phyloP scores from a whole-genome alignment of 2,797 vertebrate species.

The Poeciliopsis presidionis region DNA sequence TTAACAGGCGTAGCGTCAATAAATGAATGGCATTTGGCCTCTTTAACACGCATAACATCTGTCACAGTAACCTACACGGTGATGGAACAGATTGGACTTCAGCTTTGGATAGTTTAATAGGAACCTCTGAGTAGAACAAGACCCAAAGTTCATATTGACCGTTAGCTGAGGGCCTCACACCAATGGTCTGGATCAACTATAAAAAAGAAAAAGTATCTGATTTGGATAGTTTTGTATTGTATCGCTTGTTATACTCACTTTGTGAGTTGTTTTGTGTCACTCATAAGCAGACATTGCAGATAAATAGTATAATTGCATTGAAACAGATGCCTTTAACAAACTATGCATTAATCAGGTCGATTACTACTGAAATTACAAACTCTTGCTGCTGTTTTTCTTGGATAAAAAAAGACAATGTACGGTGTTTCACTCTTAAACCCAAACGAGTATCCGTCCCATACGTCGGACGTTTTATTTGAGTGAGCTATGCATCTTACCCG shows the following conservation, averaged over 20 bases:
- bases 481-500: conserved; percentile 6
- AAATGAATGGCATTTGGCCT: not conserved
- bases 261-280: not conserved
- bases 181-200: not conserved
- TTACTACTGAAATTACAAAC: not conserved
- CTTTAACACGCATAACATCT: too few relatives aligned
- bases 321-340: not conserved
- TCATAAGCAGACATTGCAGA: not conserved
- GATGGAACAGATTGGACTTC: not conserved
- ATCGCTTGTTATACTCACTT: not conserved
- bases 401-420: not conserved
- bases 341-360: not conserved
- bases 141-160: not conserved
- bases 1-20: not conserved
- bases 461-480: not conserved
- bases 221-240: not conserved
- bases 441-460: not conserved
- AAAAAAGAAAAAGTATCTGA: not conserved
- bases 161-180: not conserved
- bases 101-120: not conserved
- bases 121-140: not conserved
- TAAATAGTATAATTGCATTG: not conserved
- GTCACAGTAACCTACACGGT: too few relatives aligned
- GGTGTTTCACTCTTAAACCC: not conserved
- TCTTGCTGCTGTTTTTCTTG: not conserved